These are phyloP conservation scores for Rousettus leschenaultii DNA, from an alignment of 2,113 vertebrate genomes.

Conservation along the genomic window DNA sequence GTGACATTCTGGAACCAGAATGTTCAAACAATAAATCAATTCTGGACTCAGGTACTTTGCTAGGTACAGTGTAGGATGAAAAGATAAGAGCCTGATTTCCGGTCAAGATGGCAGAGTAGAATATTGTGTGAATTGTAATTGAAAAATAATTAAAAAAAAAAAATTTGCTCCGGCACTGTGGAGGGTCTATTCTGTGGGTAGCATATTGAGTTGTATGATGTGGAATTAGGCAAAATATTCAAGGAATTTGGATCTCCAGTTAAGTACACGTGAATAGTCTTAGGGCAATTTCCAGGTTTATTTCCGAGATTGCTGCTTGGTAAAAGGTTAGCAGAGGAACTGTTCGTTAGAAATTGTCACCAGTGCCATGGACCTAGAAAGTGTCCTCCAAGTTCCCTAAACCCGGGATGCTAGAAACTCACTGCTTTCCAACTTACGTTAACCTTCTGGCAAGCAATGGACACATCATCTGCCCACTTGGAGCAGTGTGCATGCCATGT, in stretches of 20 bases:
- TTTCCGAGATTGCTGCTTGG: not conserved
- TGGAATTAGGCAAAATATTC: slow-evolving; percentile 22
- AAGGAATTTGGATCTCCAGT: slow-evolving; percentile 14
- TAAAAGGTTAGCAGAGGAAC: not conserved
- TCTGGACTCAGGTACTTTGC: slow-evolving; percentile 10
- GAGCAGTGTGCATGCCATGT: not conserved
- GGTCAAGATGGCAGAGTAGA: too few relatives aligned
- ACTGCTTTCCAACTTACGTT: slow-evolving; percentile 17
- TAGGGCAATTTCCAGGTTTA: slow-evolving; percentile 1
- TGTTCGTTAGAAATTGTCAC: not conserved
- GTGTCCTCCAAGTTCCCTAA: slow-evolving; percentile 22
- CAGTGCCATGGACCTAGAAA: not conserved
- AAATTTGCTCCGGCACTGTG: not conserved
- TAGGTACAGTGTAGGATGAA: not conserved
- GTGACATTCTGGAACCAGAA: not conserved
- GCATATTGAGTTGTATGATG: not conserved
- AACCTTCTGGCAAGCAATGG: not conserved
- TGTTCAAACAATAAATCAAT: slow-evolving; percentile 20
- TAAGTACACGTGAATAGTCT: not conserved
- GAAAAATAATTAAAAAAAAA: too few relatives aligned
- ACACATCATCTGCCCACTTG: not conserved
- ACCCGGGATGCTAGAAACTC: not conserved
- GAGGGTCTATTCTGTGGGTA: not conserved
- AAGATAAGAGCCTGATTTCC: not conserved
- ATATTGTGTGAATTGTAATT: too few relatives aligned